Evolutionary conservation across 1,140 invertebrate genomes (phyloP).

Genomic region (Drosophila jambulina): DNA sequence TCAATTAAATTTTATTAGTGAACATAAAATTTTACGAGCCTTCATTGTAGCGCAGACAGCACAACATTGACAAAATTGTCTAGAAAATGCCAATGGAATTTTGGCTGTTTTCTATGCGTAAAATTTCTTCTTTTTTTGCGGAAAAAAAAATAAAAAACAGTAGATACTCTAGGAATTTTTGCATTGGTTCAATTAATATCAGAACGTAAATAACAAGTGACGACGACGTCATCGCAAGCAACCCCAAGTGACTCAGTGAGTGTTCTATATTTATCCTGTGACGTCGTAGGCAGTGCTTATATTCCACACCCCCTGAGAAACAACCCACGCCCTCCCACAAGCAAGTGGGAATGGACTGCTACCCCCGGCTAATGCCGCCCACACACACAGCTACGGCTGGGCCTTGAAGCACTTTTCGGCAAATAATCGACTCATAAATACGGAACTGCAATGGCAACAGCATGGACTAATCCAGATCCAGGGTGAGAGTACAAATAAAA

Average conservation of each 20-base stretch:
- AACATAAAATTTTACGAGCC: constrained; percentile 78
- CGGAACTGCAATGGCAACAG: constrained; percentile 56
- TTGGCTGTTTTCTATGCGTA: constrained; percentile 30
- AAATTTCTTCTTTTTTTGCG: constrained; percentile 1
- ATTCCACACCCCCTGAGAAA: constrained; percentile 7
- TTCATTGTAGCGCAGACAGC: constrained; percentile 61
- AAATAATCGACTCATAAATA: constrained; percentile 76
- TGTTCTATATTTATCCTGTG: constrained; percentile 56
- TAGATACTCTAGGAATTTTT: constrained; percentile 40
- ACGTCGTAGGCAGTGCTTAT: constrained; percentile 50
- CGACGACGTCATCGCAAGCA: constrained; percentile 54
- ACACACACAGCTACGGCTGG: constrained; percentile 1
- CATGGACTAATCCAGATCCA: constrained; percentile 36
- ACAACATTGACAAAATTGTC: constrained; percentile 61
- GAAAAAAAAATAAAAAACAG: constrained; percentile 21
- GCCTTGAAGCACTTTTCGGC: constrained; percentile 11
- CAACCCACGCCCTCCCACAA: constrained; percentile 12
- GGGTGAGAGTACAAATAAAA: constrained; percentile 51
- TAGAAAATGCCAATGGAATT: constrained; percentile 67
- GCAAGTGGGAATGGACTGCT: constrained; percentile 41
- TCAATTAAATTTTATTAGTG: constrained; percentile 82
- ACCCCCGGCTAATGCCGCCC: constrained; percentile 11
- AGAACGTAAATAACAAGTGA: constrained; percentile 24
- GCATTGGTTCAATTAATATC: constrained; percentile 54
- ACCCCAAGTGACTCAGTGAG: constrained; percentile 33